Evolutionary conservation across 2,797 vertebrate species (phyloP), one percentile per base, ranked within the genome.

Genomic region (Mionectes olivaceus): DNA sequence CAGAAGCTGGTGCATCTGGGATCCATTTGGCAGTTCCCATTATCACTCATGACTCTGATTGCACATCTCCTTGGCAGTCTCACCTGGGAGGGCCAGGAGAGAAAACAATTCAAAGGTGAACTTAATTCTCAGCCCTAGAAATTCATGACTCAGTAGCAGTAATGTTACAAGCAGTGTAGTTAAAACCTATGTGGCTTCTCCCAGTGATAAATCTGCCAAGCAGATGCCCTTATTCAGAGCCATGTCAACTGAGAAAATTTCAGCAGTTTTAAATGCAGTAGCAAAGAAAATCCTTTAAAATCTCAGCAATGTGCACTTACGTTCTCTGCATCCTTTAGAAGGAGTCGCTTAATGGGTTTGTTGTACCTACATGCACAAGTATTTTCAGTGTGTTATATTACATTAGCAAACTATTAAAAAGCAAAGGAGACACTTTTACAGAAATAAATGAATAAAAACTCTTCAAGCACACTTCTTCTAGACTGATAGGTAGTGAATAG

Each of bases 351-450:
- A 65, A 83, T 65, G n/a, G 47, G 46, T 68, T 47, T 79, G 22
- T 71, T 84, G 13, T 77, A 49, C 67, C 67, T 10, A 23, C 21
- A 5, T 60, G 56, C 21, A 13, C 64, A 68, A 35, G 17, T 75
- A 57, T 35, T 90, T 89, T 57, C 61, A 70, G 14, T 93, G 32
- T 46, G 19, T 76, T 87, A 80, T 82, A 92, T 63, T 87, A 71
- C 28, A 14, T 37, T 89, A 70, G 82, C n/a, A 83, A 93, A 68
- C 80, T 83, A 70, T 50, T 89, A 81, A 70, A 95, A 90, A 86
- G 13, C 55, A 70, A 55, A 84, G 52, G 50, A 93, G 37, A 75
- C 10, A 10, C 19, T 76, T 73, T 10, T 0, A 8, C 19, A 71
- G 61, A 91, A 92, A 86, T 73, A 39, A 2, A 57, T 50, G 57